Conservation (phyloP, 2,888 invertebrate species). For the Cryptus viduatorius region DNA sequence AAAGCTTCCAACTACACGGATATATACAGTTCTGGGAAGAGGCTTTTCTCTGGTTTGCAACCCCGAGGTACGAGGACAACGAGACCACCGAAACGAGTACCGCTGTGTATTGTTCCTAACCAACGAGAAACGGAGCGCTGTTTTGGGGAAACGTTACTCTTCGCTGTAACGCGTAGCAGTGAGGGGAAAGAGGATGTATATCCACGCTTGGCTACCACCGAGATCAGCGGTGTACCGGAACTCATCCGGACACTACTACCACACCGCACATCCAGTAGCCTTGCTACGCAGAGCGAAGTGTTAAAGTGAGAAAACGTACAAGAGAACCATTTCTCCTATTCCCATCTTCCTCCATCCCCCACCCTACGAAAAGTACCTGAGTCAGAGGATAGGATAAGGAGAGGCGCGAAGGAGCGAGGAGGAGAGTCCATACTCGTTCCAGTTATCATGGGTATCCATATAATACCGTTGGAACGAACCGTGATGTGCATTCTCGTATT, state of each 20-base stretch:
- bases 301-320: constrained; percentile 24
- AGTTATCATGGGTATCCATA: constrained; percentile 63
- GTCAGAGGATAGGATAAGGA: not conserved
- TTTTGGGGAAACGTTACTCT: not conserved
- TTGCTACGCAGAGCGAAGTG: constrained; percentile 54
- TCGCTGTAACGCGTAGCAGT: constrained; percentile 25
- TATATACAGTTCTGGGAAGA: not conserved
- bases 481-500: constrained; percentile 67
- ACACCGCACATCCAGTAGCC: not conserved
- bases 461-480: constrained; percentile 52
- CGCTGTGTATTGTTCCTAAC: constrained; percentile 42
- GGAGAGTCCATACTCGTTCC: constrained; percentile 8
- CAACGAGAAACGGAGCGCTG: constrained; percentile 45
- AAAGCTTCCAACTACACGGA: constrained; percentile 27
- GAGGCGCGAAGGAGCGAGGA: not conserved
- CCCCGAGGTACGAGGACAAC: constrained; percentile 30
- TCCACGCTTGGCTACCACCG: constrained; percentile 60
- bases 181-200: constrained; percentile 46
- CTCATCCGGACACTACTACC: constrained; percentile 55
- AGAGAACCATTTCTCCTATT: not conserved
- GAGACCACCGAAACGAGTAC: constrained; percentile 31
- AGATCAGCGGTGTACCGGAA: constrained; percentile 63
- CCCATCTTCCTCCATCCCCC: too few relatives aligned
- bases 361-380: not conserved
- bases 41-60: constrained; percentile 14